A percentile compares a stretch with the other conserved stretches of the same genome.
phyloP scores from a whole-genome alignment of 1,140 invertebrate species.

The Nasonia vitripennis region DNA sequence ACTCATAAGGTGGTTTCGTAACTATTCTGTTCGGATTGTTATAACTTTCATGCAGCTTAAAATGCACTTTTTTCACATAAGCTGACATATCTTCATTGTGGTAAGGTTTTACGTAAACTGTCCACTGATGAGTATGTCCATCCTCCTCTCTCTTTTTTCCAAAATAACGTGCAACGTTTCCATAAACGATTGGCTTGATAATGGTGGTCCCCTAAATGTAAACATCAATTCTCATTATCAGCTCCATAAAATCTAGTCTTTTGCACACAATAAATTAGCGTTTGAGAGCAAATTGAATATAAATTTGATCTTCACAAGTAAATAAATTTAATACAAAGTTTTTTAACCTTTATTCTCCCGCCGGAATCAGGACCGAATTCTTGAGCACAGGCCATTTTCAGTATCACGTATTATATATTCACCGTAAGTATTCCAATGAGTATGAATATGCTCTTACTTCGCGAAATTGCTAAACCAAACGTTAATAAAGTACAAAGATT shows the following conservation, averaged over 20 bases:
- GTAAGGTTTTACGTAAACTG: conserved; percentile 97
- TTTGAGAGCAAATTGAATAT: background rate
- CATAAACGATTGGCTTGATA: conserved; percentile 97
- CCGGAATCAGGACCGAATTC: conserved; percentile 90
- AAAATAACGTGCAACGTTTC: conserved; percentile 96
- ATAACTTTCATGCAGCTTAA: conserved; percentile 98
- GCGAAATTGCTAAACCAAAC: too few species aligned
- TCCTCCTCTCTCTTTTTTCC: conserved; percentile 98
- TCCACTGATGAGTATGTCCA: conserved; percentile 99
- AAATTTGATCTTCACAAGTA: background rate
- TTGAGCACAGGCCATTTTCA: conserved; percentile 79
- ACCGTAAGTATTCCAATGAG: background rate
- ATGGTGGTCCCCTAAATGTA: conserved; percentile 87
- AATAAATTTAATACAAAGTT: background rate
- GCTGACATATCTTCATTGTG: conserved; percentile 94
- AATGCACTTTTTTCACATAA: conserved; percentile 98
- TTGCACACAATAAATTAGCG: too few species aligned
- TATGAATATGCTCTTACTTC: background rate
- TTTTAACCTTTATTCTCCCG: conserved; percentile 82
- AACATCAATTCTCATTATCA: background rate
- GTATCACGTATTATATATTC: background rate
- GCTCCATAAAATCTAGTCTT: background rate
- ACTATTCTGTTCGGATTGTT: conserved; percentile 94
- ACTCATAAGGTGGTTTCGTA: conserved; percentile 96
- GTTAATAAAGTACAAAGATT: too few species aligned